These are phyloP conservation scores for Tenthredo amoena DNA, from an alignment of 2,888 invertebrate genomes.

Conservation along the genomic window DNA sequence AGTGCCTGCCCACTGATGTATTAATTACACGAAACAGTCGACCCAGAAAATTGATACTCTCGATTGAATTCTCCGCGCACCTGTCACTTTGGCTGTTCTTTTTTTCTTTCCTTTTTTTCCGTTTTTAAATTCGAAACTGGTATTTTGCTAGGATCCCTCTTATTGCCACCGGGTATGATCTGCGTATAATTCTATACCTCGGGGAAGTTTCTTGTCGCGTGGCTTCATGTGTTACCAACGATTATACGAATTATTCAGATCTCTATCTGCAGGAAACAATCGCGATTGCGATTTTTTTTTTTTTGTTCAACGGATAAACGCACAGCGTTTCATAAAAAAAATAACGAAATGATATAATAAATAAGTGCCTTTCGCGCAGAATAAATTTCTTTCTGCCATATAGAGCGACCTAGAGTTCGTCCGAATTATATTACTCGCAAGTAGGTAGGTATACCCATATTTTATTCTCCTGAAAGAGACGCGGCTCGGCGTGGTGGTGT, in stretches of 20 bases:
- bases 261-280: background rate
- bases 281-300: background rate
- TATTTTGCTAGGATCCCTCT: slow-evolving; percentile 14
- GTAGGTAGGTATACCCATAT: background rate
- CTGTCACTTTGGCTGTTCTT: slow-evolving; percentile 14
- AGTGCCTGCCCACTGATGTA: slow-evolving; percentile 64
- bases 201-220: background rate
- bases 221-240: slow-evolving; percentile 15
- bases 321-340: background rate
- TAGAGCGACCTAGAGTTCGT: background rate
- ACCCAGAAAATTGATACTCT: slow-evolving; percentile 67
- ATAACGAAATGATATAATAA: background rate
- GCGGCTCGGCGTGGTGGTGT: background rate
- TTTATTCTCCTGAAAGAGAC: background rate
- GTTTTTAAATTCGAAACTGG: background rate
- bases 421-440: background rate
- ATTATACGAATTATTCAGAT: slow-evolving; percentile 8
- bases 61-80: slow-evolving; percentile 53
- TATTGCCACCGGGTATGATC: slow-evolving; percentile 13
- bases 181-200: background rate
- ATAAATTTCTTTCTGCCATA: background rate
- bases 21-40: slow-evolving; percentile 69
- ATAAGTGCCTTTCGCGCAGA: background rate
- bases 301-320: background rate
- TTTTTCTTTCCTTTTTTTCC: background rate